Conservation (phyloP, 2,797 vertebrate species). For the Fundulus diaphanus region DNA sequence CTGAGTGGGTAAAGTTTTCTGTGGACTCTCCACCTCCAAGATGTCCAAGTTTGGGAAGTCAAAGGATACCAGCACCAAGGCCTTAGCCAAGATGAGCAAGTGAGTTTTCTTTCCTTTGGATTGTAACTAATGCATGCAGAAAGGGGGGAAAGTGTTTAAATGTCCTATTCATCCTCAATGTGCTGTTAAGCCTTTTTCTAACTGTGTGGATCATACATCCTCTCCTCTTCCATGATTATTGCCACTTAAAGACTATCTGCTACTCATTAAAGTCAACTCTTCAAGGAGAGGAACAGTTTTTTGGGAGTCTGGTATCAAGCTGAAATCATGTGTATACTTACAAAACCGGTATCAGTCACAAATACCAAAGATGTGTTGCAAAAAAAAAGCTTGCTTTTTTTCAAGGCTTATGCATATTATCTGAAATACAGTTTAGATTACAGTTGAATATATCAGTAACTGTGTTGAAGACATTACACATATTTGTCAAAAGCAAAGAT, state of each 20-base stretch:
- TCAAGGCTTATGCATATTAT: neutral
- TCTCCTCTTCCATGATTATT: neutral
- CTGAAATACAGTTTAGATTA: neutral
- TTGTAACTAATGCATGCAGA: slow-evolving; percentile 3
- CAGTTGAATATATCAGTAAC: neutral
- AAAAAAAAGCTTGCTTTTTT: neutral
- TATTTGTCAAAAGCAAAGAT: neutral
- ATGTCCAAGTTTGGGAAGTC: slow-evolving; percentile 79
- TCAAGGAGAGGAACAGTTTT: neutral
- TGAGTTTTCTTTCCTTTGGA: slow-evolving; percentile 65
- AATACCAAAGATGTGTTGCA: too few species aligned
- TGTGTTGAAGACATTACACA: neutral
- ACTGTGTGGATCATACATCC: neutral
- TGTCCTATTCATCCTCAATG: slow-evolving; percentile 62
- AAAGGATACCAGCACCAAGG: slow-evolving; percentile 65
- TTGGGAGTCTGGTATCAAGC: neutral
- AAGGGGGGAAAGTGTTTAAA: slow-evolving; percentile 37
- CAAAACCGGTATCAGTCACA: too few species aligned
- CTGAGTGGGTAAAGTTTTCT: slow-evolving; percentile 27
- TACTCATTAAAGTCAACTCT: slow-evolving; percentile 8
- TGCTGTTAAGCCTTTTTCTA: slow-evolving; percentile 47
- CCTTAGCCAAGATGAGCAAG: slow-evolving; percentile 73
- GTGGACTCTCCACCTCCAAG: slow-evolving; percentile 60
- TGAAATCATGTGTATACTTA: slow-evolving; percentile 48
- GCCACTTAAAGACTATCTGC: neutral